These are phyloP conservation scores for Meriones unguiculatus DNA, from an alignment of 2,113 vertebrate species.

Conservation along the genomic window DNA sequence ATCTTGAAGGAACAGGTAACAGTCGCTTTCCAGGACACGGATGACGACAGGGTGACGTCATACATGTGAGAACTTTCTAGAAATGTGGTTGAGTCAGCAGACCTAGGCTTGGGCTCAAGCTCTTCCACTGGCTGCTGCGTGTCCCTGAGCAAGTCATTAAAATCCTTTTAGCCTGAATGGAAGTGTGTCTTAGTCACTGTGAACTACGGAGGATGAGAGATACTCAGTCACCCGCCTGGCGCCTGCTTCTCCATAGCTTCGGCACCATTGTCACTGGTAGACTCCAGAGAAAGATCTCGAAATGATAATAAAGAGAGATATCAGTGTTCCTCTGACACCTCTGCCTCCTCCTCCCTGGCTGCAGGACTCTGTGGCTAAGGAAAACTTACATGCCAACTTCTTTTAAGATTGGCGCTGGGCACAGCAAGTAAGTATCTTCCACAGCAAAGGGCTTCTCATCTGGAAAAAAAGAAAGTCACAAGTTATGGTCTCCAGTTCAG, in stretches of 20 bases:
- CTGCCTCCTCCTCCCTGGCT: neutral
- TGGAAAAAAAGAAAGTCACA: constrained; percentile 82
- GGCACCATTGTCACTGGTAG: neutral
- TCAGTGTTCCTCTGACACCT: neutral
- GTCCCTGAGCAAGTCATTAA: neutral
- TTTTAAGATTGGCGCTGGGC: constrained; percentile 94
- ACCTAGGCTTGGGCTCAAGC: neutral
- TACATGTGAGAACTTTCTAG: constrained; percentile 41
- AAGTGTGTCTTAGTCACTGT: neutral
- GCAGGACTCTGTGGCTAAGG: neutral
- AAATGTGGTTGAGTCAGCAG: constrained; percentile 32
- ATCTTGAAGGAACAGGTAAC: neutral
- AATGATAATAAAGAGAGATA: neutral
- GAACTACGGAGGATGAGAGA: neutral
- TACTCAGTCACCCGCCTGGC: neutral
- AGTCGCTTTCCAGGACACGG: neutral
- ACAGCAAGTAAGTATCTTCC: constrained; percentile 97
- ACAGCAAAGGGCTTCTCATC: constrained; percentile 96
- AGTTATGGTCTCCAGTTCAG: constrained; percentile 15
- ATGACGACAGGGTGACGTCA: neutral
- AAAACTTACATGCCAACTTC: constrained; percentile 96
- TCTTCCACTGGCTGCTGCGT: neutral
- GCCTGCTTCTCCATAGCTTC: neutral
- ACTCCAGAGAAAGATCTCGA: neutral
- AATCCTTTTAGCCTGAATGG: neutral